Conservation (phyloP, 2,113 vertebrate species). For the Onychorhynchus coronatus region DNA sequence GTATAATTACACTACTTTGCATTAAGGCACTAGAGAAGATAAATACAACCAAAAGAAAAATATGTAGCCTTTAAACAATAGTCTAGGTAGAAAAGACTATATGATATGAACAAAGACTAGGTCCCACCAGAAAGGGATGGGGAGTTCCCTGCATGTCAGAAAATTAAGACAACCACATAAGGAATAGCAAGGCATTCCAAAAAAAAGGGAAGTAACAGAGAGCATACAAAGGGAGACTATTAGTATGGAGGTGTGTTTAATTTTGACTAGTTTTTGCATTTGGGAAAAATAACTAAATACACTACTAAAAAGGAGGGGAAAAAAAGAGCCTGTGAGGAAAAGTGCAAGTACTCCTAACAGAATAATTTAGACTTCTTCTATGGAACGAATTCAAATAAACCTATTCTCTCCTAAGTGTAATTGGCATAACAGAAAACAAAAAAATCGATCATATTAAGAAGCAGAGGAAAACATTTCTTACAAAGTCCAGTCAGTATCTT, state of each 20-base stretch:
- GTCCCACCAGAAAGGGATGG: not conserved
- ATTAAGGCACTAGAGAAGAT: not conserved
- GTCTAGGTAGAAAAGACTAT: not conserved
- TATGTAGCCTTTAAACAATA: not conserved
- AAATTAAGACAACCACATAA: not conserved
- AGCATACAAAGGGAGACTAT: not conserved
- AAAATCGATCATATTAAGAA: not conserved
- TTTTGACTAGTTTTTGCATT: not conserved
- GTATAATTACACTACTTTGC: not conserved
- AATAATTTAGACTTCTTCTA: not conserved
- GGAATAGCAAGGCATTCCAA: not conserved
- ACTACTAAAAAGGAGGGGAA: fast-evolving
- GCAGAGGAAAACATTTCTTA: not conserved
- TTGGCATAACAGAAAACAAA: not conserved
- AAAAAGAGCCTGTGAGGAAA: not conserved
- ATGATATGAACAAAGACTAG: fast-evolving
- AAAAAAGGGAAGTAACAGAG: not conserved
- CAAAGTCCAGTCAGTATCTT: not conserved
- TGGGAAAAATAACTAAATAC: not conserved
- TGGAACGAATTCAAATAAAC: not conserved
- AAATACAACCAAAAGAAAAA: not conserved
- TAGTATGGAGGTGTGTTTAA: not conserved
- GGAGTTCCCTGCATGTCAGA: not conserved
- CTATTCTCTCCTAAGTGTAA: not conserved
- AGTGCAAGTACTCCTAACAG: not conserved